phyloP scores from a whole-genome alignment of 35 echinoderm and acorn worm genomes.

The Acanthaster planci region DNA sequence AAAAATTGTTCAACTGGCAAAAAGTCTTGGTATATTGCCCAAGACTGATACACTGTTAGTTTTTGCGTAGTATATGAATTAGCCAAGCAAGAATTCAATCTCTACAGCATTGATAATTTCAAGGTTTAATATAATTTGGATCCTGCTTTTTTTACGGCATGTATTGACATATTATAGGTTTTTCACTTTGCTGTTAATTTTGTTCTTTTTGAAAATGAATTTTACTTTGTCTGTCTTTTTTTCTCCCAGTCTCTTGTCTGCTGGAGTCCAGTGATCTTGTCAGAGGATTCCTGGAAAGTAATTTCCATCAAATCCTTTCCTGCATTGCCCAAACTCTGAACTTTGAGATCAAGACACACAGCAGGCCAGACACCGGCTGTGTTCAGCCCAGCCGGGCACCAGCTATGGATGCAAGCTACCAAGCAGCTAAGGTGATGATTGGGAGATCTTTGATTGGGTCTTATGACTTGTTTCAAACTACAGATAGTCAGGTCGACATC shows the following conservation, averaged over 20 bases:
- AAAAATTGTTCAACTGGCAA: too few species aligned
- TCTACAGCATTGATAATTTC: too few species aligned
- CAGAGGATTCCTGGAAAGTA: background rate
- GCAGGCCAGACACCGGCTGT: background rate
- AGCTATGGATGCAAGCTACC: constrained; percentile 10
- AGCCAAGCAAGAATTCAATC: too few species aligned
- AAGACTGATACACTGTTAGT: too few species aligned
- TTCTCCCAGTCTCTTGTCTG: constrained; percentile 40
- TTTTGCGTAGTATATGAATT: too few species aligned
- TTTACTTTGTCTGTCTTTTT: background rate
- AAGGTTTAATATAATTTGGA: too few species aligned
- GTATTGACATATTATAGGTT: too few species aligned
- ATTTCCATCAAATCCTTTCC: constrained; percentile 30
- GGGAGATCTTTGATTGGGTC: background rate
- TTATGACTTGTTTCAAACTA: too few species aligned
- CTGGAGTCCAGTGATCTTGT: constrained; percentile 33
- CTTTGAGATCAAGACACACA: background rate
- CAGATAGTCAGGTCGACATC: too few species aligned
- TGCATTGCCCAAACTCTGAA: constrained; percentile 10
- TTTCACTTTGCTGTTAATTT: background rate
- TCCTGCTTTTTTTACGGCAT: too few species aligned
- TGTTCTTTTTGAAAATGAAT: background rate
- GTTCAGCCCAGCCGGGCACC: background rate
- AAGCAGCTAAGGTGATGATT: constrained; percentile 39
- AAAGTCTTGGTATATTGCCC: too few species aligned